Base-by-base conservation (phyloP, 2,113 vertebrate species). In the Otus sunia region DNA sequence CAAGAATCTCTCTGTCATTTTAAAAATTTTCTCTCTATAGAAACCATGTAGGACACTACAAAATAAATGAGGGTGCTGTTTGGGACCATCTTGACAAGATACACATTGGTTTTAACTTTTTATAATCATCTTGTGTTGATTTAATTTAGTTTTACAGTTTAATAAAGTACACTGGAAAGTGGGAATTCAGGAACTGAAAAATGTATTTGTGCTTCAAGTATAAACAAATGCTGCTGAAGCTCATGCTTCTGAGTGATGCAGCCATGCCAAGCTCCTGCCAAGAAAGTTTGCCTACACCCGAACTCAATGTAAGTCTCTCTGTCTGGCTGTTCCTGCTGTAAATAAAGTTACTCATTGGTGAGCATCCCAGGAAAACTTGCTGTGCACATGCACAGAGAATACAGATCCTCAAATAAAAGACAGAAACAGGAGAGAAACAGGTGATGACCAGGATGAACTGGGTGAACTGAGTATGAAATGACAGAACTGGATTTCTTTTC, bases 281-380 rank as follows among this genome's bases (percentile, higher is more conserved):
- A 86, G 79, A 92, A 88, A 86, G 22, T 75, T 90, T 96, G 75
- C 92, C 86, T 90, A 88, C 4, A 2, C 86, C 55, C 3, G 2
- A 73, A 66, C 63, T 90, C 67, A 90, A 43, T 2, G 2, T 77
- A 59, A 93, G 29, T 73, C 4, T 88, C 60, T 58, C 69, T 97
- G 88, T 86, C 95, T 96, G 91, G 11, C 74, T 96, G 66, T 21
- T 92, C 73, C 71, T 83, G 22, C 47, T 88, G 92, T 86, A 96
- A 93, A 94, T 80, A 55, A 80, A 92, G 49, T 88, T 96, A 92
- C 55, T 96, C 41, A 74, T 3, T 67, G 29, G 58, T 88, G 82
- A 93, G 20, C 23, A 90, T 55, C 75, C 56, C 82, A 62, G 64
- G 77, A 71, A 94, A 96, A 72, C 14, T 90, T 87, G 37, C 49